Conservation (phyloP, 2,113 vertebrate genomes). For the Albula goreensis region DNA sequence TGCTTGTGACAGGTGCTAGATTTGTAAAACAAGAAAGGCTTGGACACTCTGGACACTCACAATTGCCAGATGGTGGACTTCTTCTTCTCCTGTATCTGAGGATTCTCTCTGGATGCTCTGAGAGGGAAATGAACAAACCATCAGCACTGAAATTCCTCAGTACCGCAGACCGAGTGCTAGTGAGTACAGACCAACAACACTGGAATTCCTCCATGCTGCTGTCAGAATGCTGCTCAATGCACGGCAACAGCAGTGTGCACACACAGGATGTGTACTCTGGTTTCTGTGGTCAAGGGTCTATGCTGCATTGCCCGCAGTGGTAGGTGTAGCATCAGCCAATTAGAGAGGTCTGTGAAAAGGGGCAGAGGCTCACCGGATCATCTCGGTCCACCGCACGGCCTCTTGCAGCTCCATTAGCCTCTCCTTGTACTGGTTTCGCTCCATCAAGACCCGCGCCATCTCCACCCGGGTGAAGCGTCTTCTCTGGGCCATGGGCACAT, state of each 20-base stretch:
- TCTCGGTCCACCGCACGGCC: constrained; percentile 96
- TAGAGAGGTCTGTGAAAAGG: not conserved
- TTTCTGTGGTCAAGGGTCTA: no score
- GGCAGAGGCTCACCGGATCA: constrained; percentile 83
- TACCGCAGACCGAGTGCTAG: not conserved
- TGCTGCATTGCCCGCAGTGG: not conserved
- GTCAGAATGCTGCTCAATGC: no score
- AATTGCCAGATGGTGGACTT: constrained; percentile 99
- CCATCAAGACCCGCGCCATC: constrained; percentile 97
- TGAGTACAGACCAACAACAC: not conserved
- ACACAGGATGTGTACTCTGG: no score
- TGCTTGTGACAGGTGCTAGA: not conserved
- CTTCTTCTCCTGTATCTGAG: constrained; percentile 90
- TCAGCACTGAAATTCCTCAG: not conserved
- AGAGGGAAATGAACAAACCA: constrained; percentile 28
- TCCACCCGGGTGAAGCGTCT: constrained; percentile 94
- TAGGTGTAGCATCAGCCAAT: no score
- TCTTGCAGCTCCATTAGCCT: constrained; percentile 98
- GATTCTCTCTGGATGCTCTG: constrained; percentile 95
- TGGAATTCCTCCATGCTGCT: not conserved
- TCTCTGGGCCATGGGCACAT: constrained; percentile 92
- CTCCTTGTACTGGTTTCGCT: constrained; percentile 98
- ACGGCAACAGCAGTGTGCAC: no score
- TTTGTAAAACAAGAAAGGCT: not conserved
- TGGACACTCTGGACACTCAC: constrained; percentile 72